Evolutionary conservation across 2,113 vertebrate species (phyloP), one percentile per base, ranked within the genome.

Genomic region (Perognathus longimembris): DNA sequence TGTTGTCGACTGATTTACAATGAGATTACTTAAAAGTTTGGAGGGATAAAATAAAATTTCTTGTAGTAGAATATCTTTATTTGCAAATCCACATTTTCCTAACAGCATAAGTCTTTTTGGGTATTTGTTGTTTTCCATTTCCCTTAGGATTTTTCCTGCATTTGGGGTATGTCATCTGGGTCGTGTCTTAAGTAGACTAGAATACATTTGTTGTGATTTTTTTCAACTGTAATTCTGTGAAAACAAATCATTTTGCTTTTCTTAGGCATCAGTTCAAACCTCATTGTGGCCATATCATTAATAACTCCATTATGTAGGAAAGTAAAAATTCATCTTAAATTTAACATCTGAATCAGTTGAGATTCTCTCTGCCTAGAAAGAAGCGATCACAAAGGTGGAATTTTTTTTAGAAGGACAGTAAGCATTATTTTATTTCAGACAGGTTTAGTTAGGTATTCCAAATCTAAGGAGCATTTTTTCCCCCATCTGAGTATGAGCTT

Each of bases 191-290:
- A 0, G 0, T 7, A 82, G 64, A 7, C 2, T 15, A 28, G 30
- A 71, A 80, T 61, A 17, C 36, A 82, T 64, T 61, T n/a, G 38
- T n/a, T 5, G 9, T 78, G 17, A 63, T 80, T 73, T 59, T 71
- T 82, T 77, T 85, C 34, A 93, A 57, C 34, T 88, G 85, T 84
- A 76, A 40, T 61, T 73, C 5, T 93, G 15, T 81, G 20, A 73
- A 94, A 95, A 54, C 15, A 83, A 73, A 18, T 61, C 45, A 92
- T 8, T 88, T 71, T 42, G 15, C 69, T 91, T 93, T 92, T 81
- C 50, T 70, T 76, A 77, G 30, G 24, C 75, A 79, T 59, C 54
- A 88, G n/a, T 79, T 85, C 21, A 94, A 82, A 94, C 73, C 73
- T 67, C 80, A 6, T 20, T 9, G 85, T 92, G 70, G 14, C 57